Base-by-base conservation (phyloP, 2,113 vertebrate genomes). In the Lipophrys pholis region DNA sequence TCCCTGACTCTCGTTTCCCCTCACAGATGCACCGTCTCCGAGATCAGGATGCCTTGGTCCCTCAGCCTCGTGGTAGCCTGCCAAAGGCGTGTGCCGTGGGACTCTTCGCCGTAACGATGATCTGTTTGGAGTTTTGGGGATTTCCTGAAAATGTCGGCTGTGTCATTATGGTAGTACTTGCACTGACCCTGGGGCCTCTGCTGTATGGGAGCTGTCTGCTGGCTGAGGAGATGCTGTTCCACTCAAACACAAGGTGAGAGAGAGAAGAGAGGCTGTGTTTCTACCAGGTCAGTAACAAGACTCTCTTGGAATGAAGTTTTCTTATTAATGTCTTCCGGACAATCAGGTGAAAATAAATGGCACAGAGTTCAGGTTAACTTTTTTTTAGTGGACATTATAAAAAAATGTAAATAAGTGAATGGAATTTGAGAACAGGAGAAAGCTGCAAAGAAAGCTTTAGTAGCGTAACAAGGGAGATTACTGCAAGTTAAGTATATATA, bases 161-260 rank as follows among this genome's bases (percentile, higher is more conserved):
- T 54, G 53, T 69, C 48, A 69, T 54, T 36, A 40, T 76, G n/a
- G 60, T 54, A 1, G 42, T 66, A 6, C 81, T 91, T 5, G 53
- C 45, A 4, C 15, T 92, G 45, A 80, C 70, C 5, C 15, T 86
- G 2, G 92, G 86, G 4, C 64, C 73, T 6, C 8, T 78, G 45
- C 39, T 93, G 40, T 73, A 87, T 8, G 79, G 84, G 11, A 2
- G 83, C 10, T 91, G 66, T 61, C 83, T 90, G 58, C 57, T 93
- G n/a, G n/a, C 45, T 5, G 90, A 92, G 74, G 91, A 92, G 61
- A 55, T 68, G 67, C 41, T 86, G 2, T n/a, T 78, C 52, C 92
- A 92, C 38, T 71, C 63, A 36, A 76, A 56, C 15, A 89, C 91
- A 0, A 85, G 92, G 93, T 93, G 45, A 86, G 89, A 54, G 11